Evolutionary conservation across 2,888 invertebrate species (phyloP).

Genomic region (Anorthoa munda): DNA sequence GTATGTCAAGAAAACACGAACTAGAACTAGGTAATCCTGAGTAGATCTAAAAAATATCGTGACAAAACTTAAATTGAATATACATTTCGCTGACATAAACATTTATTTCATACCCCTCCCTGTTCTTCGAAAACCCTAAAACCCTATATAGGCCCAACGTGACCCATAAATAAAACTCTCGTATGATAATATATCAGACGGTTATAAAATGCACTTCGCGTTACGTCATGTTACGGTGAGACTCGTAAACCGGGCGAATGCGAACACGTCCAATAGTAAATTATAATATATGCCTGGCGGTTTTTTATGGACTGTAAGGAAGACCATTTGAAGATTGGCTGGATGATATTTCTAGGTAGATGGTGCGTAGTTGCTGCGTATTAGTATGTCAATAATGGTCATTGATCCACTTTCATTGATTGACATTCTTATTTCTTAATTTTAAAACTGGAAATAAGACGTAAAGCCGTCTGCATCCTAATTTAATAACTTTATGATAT

Average conservation of each 20-base stretch:
- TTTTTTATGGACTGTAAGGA: slow-evolving; percentile 67
- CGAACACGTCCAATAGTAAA: slow-evolving; percentile 68
- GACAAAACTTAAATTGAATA: too few species aligned
- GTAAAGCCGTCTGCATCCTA: too few species aligned
- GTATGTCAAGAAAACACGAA: too few species aligned
- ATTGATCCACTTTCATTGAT: too few species aligned
- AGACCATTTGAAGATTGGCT: slow-evolving; percentile 54
- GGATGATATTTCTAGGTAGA: slow-evolving; percentile 7
- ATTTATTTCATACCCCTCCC: not conserved
- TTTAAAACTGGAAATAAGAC: too few species aligned
- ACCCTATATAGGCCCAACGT: not conserved
- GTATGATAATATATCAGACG: slow-evolving; percentile 51
- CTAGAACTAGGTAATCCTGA: too few species aligned
- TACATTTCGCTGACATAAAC: not conserved
- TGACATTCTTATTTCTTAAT: too few species aligned
- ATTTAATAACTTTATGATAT: too few species aligned
- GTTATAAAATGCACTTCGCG: slow-evolving; percentile 64
- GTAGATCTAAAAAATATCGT: too few species aligned
- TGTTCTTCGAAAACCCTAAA: not conserved
- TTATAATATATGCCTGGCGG: slow-evolving; percentile 73
- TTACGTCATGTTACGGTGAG: slow-evolving; percentile 57
- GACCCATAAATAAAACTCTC: slow-evolving; percentile 57
- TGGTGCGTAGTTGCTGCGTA: not conserved
- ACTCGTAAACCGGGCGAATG: slow-evolving; percentile 66
- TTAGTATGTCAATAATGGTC: too few species aligned